Evolutionary conservation across 2,797 vertebrate genomes (phyloP).

Genomic region (Sandelia bainsii): DNA sequence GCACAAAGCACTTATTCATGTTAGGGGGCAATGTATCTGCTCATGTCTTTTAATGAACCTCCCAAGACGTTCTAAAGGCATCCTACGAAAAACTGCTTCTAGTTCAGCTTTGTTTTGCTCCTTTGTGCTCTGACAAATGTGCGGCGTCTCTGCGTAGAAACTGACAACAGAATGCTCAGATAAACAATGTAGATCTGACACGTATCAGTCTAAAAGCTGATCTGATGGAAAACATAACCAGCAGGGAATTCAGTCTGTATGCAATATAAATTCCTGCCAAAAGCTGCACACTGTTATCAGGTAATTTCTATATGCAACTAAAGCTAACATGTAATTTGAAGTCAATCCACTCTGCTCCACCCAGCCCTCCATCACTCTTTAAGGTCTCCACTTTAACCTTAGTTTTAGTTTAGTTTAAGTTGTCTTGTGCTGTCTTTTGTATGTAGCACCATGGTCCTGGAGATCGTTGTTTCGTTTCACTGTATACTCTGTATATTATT

Average conservation of each 20-base stretch:
- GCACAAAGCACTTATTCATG: constrained; percentile 31
- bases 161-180: constrained; percentile 18
- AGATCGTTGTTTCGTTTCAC: too few relatives aligned
- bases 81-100: constrained; percentile 11
- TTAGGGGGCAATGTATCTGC: constrained; percentile 8
- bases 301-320: too few relatives aligned
- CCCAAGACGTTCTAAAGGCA: not conserved
- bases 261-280: too few relatives aligned
- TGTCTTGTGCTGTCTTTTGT: too few relatives aligned
- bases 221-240: constrained; percentile 7
- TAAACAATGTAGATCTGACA: constrained; percentile 7
- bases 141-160: not conserved
- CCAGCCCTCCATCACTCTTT: too few relatives aligned
- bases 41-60: constrained; percentile 14
- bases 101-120: not conserved
- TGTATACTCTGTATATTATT: too few relatives aligned
- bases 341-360: too few relatives aligned
- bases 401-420: too few relatives aligned
- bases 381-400: too few relatives aligned
- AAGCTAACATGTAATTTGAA: too few relatives aligned
- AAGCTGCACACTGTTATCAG: too few relatives aligned
- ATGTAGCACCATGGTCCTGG: too few relatives aligned
- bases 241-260: constrained; percentile 12
- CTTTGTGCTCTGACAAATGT: not conserved
- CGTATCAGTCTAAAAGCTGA: constrained; percentile 22